Evolutionary conservation across 2,797 vertebrate genomes (phyloP), one percentile per base, ranked within the genome.

Genomic region (Acanthurus leucopareius): DNA sequence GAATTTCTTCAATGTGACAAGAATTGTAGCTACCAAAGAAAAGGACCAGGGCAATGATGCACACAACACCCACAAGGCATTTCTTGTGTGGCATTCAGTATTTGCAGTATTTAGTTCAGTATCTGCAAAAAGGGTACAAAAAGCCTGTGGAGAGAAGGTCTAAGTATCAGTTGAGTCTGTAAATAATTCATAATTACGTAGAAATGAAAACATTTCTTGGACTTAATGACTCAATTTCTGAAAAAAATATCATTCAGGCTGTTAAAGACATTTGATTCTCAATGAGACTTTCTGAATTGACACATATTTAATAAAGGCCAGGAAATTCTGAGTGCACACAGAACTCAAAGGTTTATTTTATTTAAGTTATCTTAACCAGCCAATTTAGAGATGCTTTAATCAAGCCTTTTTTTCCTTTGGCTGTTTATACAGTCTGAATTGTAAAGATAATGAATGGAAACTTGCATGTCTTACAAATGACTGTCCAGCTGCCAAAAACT

Each of bases 1-100:
- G 62, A 86, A 84, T 80, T 84, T 53, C 52, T 81, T 48, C 59
- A 71, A 78, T 65, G 84, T 89, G 79, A 86, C 82, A 82, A 83
- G 85, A 84, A 81, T 62, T 45, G 58, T 45, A 80, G 76, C 75
- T 10, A 14, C 52, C 81, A 75, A 68, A 79, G 71, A 66, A 40
- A 58, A 69, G 62, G 76, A 49, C 80, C 83, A 73, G 78, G 79
- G 80, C 76, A 63, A 49, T 10, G 61, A 82, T 73, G 75, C 75
- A 54, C 60, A 53, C 61, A 48, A 75, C 54, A 11, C 78, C 80
- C 83, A 88, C 79, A 8, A 38, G 60, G 68, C 73, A 83, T 66
- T 75, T 83, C 72, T 73, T 42, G 40, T 73, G 80, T 77, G 25
- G 10, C 76, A 57, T 76, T 82, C 69, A 64, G 28, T 49, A 6